Percentiles rank a stretch among this genome's conserved stretches.
Evolutionary conservation across 2,888 invertebrate species (phyloP).

Genomic region (Cephonodes hylas): DNA sequence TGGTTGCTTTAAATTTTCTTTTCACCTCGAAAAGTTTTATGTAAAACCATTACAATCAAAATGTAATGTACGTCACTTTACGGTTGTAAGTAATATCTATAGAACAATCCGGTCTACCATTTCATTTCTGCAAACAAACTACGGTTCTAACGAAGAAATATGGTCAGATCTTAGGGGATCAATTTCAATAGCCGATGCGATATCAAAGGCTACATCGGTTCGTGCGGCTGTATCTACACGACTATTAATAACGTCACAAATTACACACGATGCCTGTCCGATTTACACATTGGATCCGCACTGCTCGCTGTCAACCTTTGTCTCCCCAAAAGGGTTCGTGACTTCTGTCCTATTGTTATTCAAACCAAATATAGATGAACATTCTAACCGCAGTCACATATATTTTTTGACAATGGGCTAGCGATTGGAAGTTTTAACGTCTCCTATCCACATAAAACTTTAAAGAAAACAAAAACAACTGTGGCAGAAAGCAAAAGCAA

Average conservation of each 20-base stretch:
- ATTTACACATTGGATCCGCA: background rate
- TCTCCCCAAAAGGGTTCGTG: background rate
- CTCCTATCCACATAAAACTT: too few relatives aligned
- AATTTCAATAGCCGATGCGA: background rate
- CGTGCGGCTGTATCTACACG: background rate
- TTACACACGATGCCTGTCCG: background rate
- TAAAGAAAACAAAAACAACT: too few relatives aligned
- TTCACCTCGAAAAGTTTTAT: too few relatives aligned
- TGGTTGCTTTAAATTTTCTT: too few relatives aligned
- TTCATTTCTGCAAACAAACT: background rate
- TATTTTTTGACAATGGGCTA: background rate
- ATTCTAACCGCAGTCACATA: background rate
- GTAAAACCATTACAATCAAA: too few relatives aligned
- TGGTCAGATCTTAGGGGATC: background rate
- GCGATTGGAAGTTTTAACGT: too few relatives aligned
- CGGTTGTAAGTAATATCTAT: background rate
- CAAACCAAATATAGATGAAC: background rate
- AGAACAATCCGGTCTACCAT: background rate
- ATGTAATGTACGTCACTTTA: too few relatives aligned
- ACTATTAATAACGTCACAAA: background rate
- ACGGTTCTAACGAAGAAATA: background rate
- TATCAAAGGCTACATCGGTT: background rate
- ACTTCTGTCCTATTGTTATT: background rate
- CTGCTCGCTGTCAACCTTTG: background rate
- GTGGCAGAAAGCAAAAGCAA: background rate